phyloP scores from a whole-genome alignment of 2,113 vertebrate genomes.

The Isurus oxyrinchus region DNA sequence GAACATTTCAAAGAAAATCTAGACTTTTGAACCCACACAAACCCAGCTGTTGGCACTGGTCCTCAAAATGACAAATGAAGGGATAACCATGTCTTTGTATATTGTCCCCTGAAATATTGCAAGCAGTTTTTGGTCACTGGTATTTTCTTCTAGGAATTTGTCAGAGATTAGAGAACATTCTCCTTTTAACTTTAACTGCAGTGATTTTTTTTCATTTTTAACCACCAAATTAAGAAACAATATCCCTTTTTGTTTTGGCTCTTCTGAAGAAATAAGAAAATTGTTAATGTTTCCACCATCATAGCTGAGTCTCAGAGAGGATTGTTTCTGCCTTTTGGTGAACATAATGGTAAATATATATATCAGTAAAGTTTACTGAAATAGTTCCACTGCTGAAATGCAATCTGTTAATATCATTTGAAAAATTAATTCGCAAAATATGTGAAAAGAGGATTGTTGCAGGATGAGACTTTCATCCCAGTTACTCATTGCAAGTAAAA shows the following conservation, averaged over 20 bases:
- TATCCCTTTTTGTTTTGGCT: neutral
- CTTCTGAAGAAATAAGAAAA: slow-evolving; percentile 44
- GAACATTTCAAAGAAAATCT: slow-evolving; percentile 1
- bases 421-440: neutral
- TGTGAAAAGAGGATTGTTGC: neutral
- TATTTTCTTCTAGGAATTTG: slow-evolving; percentile 30
- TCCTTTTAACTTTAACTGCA: slow-evolving; percentile 20
- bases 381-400: neutral
- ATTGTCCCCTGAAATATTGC: slow-evolving; percentile 12
- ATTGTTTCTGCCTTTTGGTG: slow-evolving; percentile 41
- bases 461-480: neutral
- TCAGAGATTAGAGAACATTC: slow-evolving; percentile 27
- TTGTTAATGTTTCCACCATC: slow-evolving; percentile 53
- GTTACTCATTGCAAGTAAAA: neutral
- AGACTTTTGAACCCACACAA: slow-evolving; percentile 32
- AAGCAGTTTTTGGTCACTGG: neutral
- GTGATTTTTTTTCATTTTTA: neutral
- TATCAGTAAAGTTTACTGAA: neutral
- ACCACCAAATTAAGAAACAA: neutral
- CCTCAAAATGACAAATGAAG: slow-evolving; percentile 12
- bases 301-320: neutral
- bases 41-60: slow-evolving; percentile 19
- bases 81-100: slow-evolving; percentile 30
- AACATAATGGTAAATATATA: neutral
- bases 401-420: neutral